These are phyloP conservation scores for Danionella cerebrum DNA, from an alignment of 2,113 vertebrate genomes.

Conservation along the genomic window DNA sequence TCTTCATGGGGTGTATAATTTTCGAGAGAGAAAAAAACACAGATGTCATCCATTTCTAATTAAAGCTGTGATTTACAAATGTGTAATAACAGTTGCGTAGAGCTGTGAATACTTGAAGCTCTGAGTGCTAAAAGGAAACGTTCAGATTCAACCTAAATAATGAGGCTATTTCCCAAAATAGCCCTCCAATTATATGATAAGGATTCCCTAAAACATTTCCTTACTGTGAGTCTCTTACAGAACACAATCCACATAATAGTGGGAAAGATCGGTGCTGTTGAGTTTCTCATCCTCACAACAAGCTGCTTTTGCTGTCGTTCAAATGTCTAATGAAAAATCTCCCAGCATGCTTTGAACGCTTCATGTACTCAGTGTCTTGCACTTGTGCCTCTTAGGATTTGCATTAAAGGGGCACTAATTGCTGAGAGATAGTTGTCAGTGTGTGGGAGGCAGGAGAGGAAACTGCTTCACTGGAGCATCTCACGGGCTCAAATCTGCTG, in stretches of 20 bases:
- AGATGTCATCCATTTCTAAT: too few relatives aligned
- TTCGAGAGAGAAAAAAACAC: too few relatives aligned
- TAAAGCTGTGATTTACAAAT: too few relatives aligned
- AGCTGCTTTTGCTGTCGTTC: background rate
- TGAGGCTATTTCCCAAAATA: too few relatives aligned
- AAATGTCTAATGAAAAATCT: constrained; percentile 1
- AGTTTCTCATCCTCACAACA: background rate
- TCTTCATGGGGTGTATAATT: too few relatives aligned
- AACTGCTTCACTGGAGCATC: constrained; percentile 23
- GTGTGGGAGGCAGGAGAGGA: constrained; percentile 41
- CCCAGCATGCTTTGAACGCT: constrained; percentile 30
- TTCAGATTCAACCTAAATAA: too few relatives aligned
- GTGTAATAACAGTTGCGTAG: too few relatives aligned
- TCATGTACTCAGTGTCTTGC: constrained; percentile 26
- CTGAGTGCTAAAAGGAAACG: too few relatives aligned
- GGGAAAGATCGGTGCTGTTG: background rate
- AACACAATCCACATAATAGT: background rate
- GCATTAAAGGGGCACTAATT: constrained; percentile 43
- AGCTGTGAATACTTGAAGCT: too few relatives aligned
- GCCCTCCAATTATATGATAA: too few relatives aligned
- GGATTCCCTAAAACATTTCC: too few relatives aligned
- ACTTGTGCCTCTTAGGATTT: constrained; percentile 40
- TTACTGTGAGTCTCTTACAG: constrained; percentile 2
- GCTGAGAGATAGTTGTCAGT: constrained; percentile 25
- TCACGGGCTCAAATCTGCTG: constrained; percentile 38